These are phyloP conservation scores for Anas georgica DNA, from an alignment of 2,797 vertebrate genomes.

Conservation along the genomic window DNA sequence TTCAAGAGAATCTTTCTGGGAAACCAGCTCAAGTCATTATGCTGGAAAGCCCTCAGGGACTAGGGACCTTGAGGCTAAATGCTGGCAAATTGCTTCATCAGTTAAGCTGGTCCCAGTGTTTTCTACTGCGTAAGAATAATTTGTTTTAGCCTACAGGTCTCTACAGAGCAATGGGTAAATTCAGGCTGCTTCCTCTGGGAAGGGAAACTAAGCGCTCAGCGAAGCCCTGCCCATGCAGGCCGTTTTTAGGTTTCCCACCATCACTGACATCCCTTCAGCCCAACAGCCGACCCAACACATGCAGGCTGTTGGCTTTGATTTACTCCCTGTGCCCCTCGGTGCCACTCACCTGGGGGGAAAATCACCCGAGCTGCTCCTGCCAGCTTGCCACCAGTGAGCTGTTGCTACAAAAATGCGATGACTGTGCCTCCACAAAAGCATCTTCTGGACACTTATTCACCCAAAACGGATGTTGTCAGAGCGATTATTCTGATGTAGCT, in stretches of 20 bases:
- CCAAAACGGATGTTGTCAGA: background rate
- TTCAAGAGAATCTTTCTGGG: slow-evolving; percentile 53
- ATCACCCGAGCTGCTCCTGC: rapidly evolving
- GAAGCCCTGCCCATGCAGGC: background rate
- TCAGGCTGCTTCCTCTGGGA: slow-evolving; percentile 40
- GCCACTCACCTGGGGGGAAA: background rate
- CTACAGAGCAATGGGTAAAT: background rate
- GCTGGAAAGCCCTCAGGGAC: slow-evolving; percentile 1
- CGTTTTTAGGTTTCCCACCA: background rate
- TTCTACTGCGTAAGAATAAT: slow-evolving; percentile 52
- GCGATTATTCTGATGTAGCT: background rate
- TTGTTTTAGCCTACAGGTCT: slow-evolving; percentile 50
- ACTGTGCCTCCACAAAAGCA: background rate
- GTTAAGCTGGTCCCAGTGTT: slow-evolving; percentile 38
- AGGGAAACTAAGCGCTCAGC: rapidly evolving
- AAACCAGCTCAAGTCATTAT: background rate
- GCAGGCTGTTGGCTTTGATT: background rate
- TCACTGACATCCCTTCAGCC: background rate
- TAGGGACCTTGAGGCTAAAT: slow-evolving; percentile 18
- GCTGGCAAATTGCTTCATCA: slow-evolving; percentile 55
- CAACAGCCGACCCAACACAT: background rate
- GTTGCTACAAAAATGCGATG: background rate
- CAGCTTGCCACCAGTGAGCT: rapidly evolving
- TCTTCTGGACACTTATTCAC: background rate
- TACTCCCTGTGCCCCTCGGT: rapidly evolving